Evolutionary conservation across 2,888 invertebrate species (phyloP).

Genomic region (Silvanus unidentatus): DNA sequence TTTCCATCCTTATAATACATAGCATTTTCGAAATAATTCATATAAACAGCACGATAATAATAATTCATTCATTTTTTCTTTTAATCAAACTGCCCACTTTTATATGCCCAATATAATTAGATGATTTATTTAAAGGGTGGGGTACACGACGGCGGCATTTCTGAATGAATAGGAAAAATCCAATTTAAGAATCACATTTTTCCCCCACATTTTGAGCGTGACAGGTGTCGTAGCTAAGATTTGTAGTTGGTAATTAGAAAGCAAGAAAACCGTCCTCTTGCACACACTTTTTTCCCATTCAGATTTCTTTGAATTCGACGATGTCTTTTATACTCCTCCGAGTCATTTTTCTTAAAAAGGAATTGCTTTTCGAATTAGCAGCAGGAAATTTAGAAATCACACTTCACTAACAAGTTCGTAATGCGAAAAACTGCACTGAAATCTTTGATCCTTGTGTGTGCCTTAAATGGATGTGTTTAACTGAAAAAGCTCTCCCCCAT

Average conservation of each 20-base stretch:
- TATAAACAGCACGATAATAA: no score
- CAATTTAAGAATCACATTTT: slow-evolving; percentile 39
- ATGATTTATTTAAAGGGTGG: no score
- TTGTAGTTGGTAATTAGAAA: slow-evolving; percentile 47
- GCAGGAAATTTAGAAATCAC: slow-evolving; percentile 7
- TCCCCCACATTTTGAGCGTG: slow-evolving; percentile 24
- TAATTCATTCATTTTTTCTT: no score
- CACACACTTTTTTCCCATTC: slow-evolving; percentile 16
- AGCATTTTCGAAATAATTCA: no score
- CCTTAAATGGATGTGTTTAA: no score
- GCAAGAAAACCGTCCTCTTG: slow-evolving; percentile 40
- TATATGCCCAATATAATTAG: no score
- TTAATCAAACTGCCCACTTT: no score
- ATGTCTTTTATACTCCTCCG: slow-evolving; percentile 9
- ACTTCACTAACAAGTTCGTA: neutral
- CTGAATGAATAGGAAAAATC: slow-evolving; percentile 36
- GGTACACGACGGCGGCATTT: slow-evolving; percentile 6
- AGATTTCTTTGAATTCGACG: slow-evolving; percentile 29
- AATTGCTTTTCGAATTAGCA: slow-evolving; percentile 6
- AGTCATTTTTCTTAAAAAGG: slow-evolving; percentile 1
- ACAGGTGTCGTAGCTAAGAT: slow-evolving; percentile 33
- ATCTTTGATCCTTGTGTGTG: no score
- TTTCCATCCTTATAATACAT: no score
- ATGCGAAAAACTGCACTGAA: neutral
- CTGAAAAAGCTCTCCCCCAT: no score